Evolutionary conservation across 2,888 invertebrate species (phyloP).

Genomic region (Unio pictorum): DNA sequence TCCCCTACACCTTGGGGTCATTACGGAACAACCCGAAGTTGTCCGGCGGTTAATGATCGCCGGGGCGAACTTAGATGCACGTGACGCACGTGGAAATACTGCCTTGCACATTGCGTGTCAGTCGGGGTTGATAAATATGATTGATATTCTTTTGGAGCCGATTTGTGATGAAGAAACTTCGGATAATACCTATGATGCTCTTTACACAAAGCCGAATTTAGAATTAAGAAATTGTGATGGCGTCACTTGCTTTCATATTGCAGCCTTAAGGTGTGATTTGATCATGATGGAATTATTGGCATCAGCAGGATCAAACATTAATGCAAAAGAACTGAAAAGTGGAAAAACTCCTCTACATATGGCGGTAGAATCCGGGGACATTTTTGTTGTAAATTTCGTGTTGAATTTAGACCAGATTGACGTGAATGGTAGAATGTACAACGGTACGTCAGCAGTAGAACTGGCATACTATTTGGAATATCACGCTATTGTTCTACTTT

Average conservation of each 20-base stretch:
- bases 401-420: too few relatives aligned
- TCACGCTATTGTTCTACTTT: too few relatives aligned
- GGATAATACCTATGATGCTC: constrained; percentile 19
- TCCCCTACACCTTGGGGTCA: constrained; percentile 20
- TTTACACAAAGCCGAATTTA: constrained; percentile 21
- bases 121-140: constrained; percentile 7
- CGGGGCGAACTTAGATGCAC: constrained; percentile 19
- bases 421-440: too few relatives aligned
- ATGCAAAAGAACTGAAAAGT: constrained; percentile 15
- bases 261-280: constrained; percentile 11
- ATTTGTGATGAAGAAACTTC: constrained; percentile 25
- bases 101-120: constrained; percentile 26
- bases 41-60: constrained; percentile 16
- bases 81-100: constrained; percentile 29
- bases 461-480: too few relatives aligned
- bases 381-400: too few relatives aligned
- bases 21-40: constrained; percentile 16
- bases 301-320: constrained; percentile 17
- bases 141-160: constrained; percentile 12
- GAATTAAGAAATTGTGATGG: constrained; percentile 23
- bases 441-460: too few relatives aligned
- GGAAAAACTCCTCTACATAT: constrained; percentile 30
- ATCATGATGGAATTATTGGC: constrained; percentile 19
- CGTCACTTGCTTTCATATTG: constrained; percentile 19
- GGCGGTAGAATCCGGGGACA: constrained; percentile 3